Base-by-base conservation (phyloP, 1,140 invertebrate genomes). In the Telenomus remus region DNA sequence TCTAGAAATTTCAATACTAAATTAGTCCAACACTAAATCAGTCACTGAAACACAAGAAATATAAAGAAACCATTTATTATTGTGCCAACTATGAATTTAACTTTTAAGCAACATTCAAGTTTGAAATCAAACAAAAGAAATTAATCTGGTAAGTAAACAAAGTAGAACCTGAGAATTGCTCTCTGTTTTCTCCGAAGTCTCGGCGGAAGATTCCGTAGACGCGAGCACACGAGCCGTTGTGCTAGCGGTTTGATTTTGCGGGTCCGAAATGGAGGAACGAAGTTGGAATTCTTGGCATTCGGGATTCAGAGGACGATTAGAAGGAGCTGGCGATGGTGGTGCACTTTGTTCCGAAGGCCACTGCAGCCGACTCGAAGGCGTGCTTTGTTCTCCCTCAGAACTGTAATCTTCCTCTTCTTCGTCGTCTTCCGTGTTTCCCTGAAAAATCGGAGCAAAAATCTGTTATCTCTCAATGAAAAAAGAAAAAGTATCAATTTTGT, bases 231-330 rank as follows among this genome's bases (percentile, higher is more conserved):
- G 35, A 48, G 50, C 59, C n/a, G 54, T 68, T n/a, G 75, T 69
- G 27, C 57, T 55, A 11, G 68, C 42, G 42, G 49, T 65, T 61
- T 69, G 60, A 56, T 66, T 69, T 27, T 63, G 63, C n/a, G 42
- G 43, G 46, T 78, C 65, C 9, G 47, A 11, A 12, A 55, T 15
- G 9, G 64, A 15, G 8, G 74, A 51, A 33, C 78, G 82, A 4
- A 84, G 65, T 12, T 82, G 76, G 35, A 88, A 88, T 72, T 88
- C 87, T 78, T 88, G 80, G 42, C 85, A 87, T 56, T 88, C 84
- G 4, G 87, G 87, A 60, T 88, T 88, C 9, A 88, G 71, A 2
- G 83, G 84, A 48, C 78, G 81, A 61, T 66, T 80, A 33, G 68
- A 80, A 33, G 47, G 59, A n/a, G 66, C 47, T 50, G 53, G 46